A percentile compares a stretch with the other conserved stretches of the same genome.
Conservation (phyloP, 2,888 invertebrate species). For the Amiota minor region DNA sequence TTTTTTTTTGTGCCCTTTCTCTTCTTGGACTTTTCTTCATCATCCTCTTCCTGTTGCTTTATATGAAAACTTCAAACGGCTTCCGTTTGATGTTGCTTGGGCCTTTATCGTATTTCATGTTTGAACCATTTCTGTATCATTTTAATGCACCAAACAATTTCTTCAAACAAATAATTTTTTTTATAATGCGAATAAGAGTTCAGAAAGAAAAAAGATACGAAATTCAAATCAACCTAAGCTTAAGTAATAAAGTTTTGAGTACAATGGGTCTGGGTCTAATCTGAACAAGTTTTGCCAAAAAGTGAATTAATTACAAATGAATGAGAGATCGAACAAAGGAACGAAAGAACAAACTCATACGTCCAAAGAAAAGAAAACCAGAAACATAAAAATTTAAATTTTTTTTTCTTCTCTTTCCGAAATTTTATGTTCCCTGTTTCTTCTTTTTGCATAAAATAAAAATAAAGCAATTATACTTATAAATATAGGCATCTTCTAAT, state of each 20-base stretch:
- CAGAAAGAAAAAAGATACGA: not conserved
- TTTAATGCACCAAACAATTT: not conserved
- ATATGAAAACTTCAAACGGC: slow-evolving; percentile 27
- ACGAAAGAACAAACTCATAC: not conserved
- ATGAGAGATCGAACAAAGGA: too few relatives aligned
- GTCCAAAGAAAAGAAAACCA: slow-evolving; percentile 20
- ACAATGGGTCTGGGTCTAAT: too few relatives aligned
- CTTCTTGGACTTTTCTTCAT: not conserved
- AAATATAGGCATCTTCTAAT: too few relatives aligned
- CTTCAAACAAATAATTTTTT: not conserved
- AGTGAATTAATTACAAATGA: slow-evolving; percentile 21
- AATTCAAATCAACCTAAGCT: not conserved
- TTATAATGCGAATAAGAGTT: not conserved
- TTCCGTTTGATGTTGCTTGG: slow-evolving; percentile 13
- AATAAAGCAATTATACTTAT: slow-evolving; percentile 15
- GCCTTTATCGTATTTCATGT: not conserved
- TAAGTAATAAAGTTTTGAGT: not conserved
- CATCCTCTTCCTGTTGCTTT: too few relatives aligned
- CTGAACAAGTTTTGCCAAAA: slow-evolving; percentile 17
- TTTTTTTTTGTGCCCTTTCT: slow-evolving; percentile 5
- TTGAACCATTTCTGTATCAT: not conserved
- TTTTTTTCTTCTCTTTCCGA: not conserved
- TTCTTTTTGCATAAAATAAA: not conserved
- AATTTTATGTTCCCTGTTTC: not conserved
- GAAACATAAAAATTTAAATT: slow-evolving; percentile 21